Conservation (phyloP, 1,140 invertebrate species). For the Arion vulgaris region DNA sequence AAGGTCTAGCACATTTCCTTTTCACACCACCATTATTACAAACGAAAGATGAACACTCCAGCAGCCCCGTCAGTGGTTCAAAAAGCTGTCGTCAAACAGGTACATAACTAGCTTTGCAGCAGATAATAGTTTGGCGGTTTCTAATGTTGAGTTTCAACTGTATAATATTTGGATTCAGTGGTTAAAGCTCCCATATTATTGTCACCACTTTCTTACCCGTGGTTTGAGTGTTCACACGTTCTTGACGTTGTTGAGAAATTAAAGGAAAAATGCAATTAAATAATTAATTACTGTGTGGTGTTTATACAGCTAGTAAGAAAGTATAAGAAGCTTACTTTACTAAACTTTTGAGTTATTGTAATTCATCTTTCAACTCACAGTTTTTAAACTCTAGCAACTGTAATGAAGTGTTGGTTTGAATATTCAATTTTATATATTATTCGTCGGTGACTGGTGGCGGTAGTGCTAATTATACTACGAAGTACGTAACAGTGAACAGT, state of each 20-base stretch:
- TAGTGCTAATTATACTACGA: no score
- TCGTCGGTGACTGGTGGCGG: no score
- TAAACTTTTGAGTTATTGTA: background rate
- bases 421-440: no score
- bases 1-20: slow-evolving; percentile 28
- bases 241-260: background rate
- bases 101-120: background rate
- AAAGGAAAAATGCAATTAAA: background rate
- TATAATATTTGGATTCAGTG: background rate
- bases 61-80: slow-evolving; percentile 9
- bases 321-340: background rate
- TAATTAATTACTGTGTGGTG: background rate
- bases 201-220: background rate
- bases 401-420: no score
- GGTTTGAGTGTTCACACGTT: background rate
- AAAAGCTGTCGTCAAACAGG: slow-evolving; percentile 39
- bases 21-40: slow-evolving; percentile 24
- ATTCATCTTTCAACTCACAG: no score
- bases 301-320: background rate
- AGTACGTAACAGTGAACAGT: no score
- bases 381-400: no score
- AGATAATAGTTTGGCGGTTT: background rate
- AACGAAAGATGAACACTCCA: slow-evolving; percentile 29
- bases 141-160: background rate
- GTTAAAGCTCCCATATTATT: background rate